These are phyloP conservation scores for Tanaodytes sp. DNA, from an alignment of 2,888 invertebrate species.

Conservation along the genomic window DNA sequence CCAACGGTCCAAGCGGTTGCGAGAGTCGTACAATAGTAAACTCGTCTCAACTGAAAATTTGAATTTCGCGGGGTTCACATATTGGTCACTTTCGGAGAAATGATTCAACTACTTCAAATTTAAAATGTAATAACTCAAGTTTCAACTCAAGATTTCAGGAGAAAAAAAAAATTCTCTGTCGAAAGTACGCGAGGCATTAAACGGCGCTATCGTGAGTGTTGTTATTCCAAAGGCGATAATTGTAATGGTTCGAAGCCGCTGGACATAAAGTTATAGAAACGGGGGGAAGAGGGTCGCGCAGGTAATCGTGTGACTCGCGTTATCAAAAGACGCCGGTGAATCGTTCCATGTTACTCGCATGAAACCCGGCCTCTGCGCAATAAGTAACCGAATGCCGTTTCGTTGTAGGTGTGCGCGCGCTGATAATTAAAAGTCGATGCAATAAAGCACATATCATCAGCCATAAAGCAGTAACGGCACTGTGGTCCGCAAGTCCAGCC, in stretches of 20 bases:
- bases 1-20: no score
- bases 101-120: no score
- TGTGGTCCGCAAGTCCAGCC: conserved; percentile 49
- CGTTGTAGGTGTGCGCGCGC: conserved; percentile 70
- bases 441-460: conserved; percentile 73
- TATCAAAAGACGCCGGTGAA: conserved; percentile 64
- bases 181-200: conserved; percentile 40
- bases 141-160: no score
- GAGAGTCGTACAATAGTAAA: no score
- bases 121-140: no score
- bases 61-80: no score
- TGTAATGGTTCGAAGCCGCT: conserved; percentile 59
- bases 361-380: conserved; percentile 62
- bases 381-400: conserved; percentile 72
- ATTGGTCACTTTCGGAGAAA: no score
- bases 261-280: conserved; percentile 48
- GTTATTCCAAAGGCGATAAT: conserved; percentile 56
- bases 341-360: conserved; percentile 60
- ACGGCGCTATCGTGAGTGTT: conserved; percentile 35
- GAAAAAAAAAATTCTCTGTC: conserved; percentile 9
- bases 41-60: no score
- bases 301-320: conserved; percentile 43
- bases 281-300: conserved; percentile 26
- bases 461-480: conserved; percentile 68
- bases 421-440: conserved; percentile 74